These are phyloP conservation scores for Drosophila monieri DNA, from an alignment of 2,888 invertebrate genomes.

Conservation along the genomic window DNA sequence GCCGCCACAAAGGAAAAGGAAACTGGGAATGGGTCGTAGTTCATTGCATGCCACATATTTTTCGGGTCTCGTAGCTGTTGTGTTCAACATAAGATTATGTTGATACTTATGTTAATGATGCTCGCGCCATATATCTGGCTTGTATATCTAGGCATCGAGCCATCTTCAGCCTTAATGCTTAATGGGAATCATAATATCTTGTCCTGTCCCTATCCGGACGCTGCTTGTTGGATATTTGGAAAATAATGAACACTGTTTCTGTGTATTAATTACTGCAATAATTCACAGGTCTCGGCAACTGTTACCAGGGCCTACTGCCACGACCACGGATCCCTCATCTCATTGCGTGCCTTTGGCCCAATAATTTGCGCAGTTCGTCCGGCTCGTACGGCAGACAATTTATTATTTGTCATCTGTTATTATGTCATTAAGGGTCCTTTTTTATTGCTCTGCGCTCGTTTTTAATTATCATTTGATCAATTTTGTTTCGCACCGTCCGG, in stretches of 20 bases:
- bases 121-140: constrained; percentile 39
- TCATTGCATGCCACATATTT: constrained; percentile 51
- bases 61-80: constrained; percentile 22
- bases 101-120: constrained; percentile 63
- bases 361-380: constrained; percentile 61
- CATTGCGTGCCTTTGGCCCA: constrained; percentile 35
- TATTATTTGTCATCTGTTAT: constrained; percentile 80
- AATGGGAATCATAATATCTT: constrained; percentile 56
- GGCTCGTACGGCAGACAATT: constrained; percentile 57
- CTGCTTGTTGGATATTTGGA: constrained; percentile 16
- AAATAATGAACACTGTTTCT: constrained; percentile 71
- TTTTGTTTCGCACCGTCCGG: constrained; percentile 31
- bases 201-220: constrained; percentile 4
- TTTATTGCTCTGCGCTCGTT: constrained; percentile 62
- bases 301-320: constrained; percentile 14
- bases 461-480: constrained; percentile 77
- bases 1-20: background rate
- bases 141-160: constrained; percentile 33
- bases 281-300: constrained; percentile 59
- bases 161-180: constrained; percentile 41
- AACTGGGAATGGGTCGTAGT: constrained; percentile 37
- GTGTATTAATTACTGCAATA: constrained; percentile 75
- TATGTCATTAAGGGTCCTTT: constrained; percentile 71
- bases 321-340: constrained; percentile 18
- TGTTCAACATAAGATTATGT: constrained; percentile 60